These are phyloP conservation scores for Microcebus jonahi DNA, from an alignment of 2,113 vertebrate species.

Conservation along the genomic window DNA sequence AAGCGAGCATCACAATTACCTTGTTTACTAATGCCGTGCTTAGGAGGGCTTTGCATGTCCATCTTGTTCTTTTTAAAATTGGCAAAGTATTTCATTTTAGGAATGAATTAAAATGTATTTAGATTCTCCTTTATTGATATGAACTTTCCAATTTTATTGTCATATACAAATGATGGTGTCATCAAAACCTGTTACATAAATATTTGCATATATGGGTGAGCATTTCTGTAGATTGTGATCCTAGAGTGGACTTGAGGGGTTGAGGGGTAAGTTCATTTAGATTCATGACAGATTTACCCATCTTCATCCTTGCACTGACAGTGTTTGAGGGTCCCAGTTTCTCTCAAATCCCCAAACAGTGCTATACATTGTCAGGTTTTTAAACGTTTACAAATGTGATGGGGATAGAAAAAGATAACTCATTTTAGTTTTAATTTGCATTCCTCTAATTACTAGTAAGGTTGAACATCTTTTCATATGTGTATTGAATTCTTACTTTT, in stretches of 20 bases:
- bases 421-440: constrained; percentile 58
- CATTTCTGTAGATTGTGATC: background rate
- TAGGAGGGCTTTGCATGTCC: background rate
- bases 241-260: background rate
- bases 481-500: constrained; percentile 48
- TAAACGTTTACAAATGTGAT: background rate
- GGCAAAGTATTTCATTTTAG: background rate
- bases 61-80: background rate
- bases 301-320: background rate
- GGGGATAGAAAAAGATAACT: background rate
- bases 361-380: background rate
- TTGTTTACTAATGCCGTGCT: background rate
- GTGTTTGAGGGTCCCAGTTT: background rate
- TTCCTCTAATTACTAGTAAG: constrained; percentile 40
- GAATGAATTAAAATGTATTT: background rate
- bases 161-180: background rate
- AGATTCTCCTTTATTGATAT: background rate
- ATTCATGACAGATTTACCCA: background rate
- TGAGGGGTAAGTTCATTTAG: background rate
- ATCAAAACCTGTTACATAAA: background rate
- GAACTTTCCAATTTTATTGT: background rate
- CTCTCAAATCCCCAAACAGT: background rate
- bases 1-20: background rate
- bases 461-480: constrained; percentile 7
- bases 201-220: background rate